Base-by-base conservation (phyloP, 2,888 invertebrate species). In the Cyaniris semiargus region DNA sequence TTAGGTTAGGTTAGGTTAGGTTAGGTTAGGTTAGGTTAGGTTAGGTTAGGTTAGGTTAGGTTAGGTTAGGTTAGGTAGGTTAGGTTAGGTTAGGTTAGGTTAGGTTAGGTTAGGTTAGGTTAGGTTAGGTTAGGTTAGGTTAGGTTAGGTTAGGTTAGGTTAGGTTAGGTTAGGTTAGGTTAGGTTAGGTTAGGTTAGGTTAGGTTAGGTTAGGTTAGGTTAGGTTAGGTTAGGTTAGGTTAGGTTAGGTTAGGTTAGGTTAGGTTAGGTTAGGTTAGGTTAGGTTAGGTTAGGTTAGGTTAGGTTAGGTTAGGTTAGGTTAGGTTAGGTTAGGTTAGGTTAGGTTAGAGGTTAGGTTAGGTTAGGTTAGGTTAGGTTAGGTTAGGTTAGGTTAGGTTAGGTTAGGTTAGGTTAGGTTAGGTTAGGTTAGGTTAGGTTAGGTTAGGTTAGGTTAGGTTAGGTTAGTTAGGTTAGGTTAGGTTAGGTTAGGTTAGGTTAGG, bases 11-110 rank as follows among this genome's bases (percentile, higher is more conserved):
- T 75, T 75, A 75, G 75, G 75, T 75, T 80, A 78, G 79, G 80
- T 80, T 80, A 78, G 80, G 80, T 81, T 79, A 78, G 80, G 80
- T 79, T 79, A 79, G 79, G 80, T 79, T 80, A 79, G 79, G 80
- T 79, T 79, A 79, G 78, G 76, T 78, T 77, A 78, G 79, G 78
- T n/a, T n/a, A n/a, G n/a, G n/a, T n/a, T n/a, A n/a, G n/a, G n/a
- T n/a, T n/a, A n/a, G n/a, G n/a, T n/a, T n/a, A n/a, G n/a, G n/a
- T n/a, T n/a, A n/a, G n/a, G n/a, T n/a, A n/a, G n/a, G n/a, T n/a
- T n/a, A n/a, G n/a, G n/a, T n/a, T n/a, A n/a, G n/a, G n/a, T n/a
- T n/a, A n/a, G n/a, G n/a, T n/a, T n/a, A n/a, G n/a, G n/a, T n/a
- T n/a, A n/a, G n/a, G n/a, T n/a, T n/a, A n/a, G n/a, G n/a, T n/a